Base-by-base conservation (phyloP, 2,888 invertebrate genomes). In the Palloptera scutellata region DNA sequence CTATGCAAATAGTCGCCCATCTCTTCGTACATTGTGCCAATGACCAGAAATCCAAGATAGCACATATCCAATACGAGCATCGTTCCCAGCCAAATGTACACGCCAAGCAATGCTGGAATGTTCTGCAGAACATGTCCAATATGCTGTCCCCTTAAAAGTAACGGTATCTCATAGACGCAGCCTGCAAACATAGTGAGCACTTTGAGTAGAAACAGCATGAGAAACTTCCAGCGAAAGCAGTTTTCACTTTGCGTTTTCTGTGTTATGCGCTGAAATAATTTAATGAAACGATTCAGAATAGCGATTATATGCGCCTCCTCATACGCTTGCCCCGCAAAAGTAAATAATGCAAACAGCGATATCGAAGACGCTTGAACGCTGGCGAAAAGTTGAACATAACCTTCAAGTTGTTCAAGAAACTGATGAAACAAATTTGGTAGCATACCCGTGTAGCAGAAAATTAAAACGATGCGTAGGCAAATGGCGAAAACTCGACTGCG, bases 81-180 rank as follows among this genome's bases (percentile, higher is more conserved):
- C 0, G 77, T 78, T 61, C 79, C 78, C 63, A 81, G 52, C 81
- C 81, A 81, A 67, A 79, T 66, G 64, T 77, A 81, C 0, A 75
- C 69, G 59, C 76, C 77, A 30, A 75, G 57, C 9, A 70, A 3
- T 0, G 66, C 71, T 2, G 63, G 41, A 6, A 72, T 17, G 1
- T 54, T 9, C 0, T 40, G 59, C 0, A 9, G 1, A 0, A 65
- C 10, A 13, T 70, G 45, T 0, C 20, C 0, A 1, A 73, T 40
- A 12, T 64, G 11, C 0, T 42, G 51, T 9, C 20, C 48, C 11
- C 30, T 64, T 41, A 19, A 48, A 41, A 80, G 52, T 11, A 75
- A 68, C 8, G 75, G 70, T 52, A 81, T 11, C 66, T 81, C 81
- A 45, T 78, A 72, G 5, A 75, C 57, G 19, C 71, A 74, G 4